phyloP scores from a whole-genome alignment of 2,113 vertebrate species.

The Malurus alboscapulatus region DNA sequence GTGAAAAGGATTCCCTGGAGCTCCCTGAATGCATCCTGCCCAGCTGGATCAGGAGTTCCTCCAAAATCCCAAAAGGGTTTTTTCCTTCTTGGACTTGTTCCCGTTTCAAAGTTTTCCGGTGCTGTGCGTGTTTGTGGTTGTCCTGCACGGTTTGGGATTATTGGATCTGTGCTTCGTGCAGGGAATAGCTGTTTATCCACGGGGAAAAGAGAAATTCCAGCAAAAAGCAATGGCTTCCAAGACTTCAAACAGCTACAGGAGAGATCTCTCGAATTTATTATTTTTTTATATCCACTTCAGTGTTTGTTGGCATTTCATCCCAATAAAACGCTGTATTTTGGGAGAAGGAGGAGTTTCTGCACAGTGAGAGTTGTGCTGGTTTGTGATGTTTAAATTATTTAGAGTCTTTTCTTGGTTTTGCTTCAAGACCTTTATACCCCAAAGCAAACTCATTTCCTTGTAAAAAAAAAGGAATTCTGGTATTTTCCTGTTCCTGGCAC shows the following conservation, averaged over 20 bases:
- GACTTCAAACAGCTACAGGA: neutral
- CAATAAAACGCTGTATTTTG: conserved; percentile 22
- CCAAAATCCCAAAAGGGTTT: neutral
- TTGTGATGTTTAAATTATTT: neutral
- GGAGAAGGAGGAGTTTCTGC: neutral
- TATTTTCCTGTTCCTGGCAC: neutral
- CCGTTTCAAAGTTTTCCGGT: neutral
- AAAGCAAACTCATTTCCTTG: neutral
- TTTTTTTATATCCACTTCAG: neutral
- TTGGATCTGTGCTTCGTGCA: neutral
- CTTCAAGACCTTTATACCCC: neutral
- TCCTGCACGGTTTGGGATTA: neutral
- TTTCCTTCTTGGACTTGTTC: neutral
- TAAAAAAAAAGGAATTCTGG: neutral
- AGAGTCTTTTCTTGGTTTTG: neutral
- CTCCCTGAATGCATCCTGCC: neutral
- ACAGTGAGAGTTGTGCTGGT: neutral
- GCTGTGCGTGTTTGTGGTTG: fast-evolving
- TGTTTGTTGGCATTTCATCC: neutral
- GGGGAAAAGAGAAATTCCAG: neutral
- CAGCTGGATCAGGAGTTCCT: neutral
- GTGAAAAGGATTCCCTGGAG: neutral
- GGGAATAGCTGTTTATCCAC: neutral
- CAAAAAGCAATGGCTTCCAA: neutral
- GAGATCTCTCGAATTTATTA: neutral